Percentiles rank a stretch among this genome's conserved stretches.
Conservation (phyloP, 2,797 vertebrate genomes). For the Podargus strigoides region DNA sequence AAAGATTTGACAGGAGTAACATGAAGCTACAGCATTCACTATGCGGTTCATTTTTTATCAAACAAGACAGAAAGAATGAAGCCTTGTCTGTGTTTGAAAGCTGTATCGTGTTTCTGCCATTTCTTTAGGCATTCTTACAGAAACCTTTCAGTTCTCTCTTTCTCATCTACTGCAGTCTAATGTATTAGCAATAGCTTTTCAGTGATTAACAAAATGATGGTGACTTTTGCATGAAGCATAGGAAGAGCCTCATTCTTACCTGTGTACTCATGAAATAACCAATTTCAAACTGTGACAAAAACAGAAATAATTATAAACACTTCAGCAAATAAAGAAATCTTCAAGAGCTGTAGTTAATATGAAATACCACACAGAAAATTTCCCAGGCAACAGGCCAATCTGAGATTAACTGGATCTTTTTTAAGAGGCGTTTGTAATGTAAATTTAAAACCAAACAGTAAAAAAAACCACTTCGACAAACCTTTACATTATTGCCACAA, state of each 20-base stretch:
- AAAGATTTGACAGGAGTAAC: slow-evolving; percentile 63
- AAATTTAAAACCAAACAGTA: slow-evolving; percentile 35
- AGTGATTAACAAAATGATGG: slow-evolving; percentile 2
- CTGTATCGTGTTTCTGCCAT: slow-evolving; percentile 40
- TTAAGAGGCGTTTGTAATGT: neutral
- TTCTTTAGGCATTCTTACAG: slow-evolving; percentile 45
- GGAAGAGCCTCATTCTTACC: slow-evolving; percentile 14
- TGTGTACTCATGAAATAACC: neutral
- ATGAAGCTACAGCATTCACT: slow-evolving; percentile 51
- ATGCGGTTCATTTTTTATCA: slow-evolving; percentile 53
- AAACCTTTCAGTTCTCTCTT: slow-evolving; percentile 1
- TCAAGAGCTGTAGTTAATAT: slow-evolving; percentile 14
- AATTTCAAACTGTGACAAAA: neutral
- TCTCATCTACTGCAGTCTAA: slow-evolving; percentile 8
- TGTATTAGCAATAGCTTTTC: neutral
- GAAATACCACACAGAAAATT: slow-evolving; percentile 9
- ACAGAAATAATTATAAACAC: slow-evolving; percentile 27
- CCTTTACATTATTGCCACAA: slow-evolving; percentile 1
- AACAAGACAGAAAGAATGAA: slow-evolving; percentile 63
- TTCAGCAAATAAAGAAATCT: slow-evolving; percentile 21
- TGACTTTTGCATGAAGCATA: neutral
- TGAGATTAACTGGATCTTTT: slow-evolving; percentile 40
- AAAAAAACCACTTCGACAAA: slow-evolving; percentile 23
- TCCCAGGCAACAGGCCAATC: slow-evolving; percentile 40
- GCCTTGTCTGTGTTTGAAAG: slow-evolving; percentile 59